Evolutionary conservation across 2,797 vertebrate genomes (phyloP).

Genomic region (Silurus aristotelis): DNA sequence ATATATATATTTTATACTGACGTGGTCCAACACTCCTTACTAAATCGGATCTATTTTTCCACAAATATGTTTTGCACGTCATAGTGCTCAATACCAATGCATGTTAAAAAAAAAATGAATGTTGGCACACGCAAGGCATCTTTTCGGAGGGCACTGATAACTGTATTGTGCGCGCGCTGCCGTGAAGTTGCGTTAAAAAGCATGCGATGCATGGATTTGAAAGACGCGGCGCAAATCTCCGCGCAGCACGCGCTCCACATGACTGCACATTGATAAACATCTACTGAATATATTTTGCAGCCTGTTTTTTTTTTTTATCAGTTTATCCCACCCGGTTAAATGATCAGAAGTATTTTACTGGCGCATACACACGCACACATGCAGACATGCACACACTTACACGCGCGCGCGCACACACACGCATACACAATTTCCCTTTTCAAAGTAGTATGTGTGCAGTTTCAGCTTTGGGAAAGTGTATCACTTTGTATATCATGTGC

Average conservation of each 20-base stretch:
- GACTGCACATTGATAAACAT: background rate
- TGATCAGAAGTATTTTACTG: background rate
- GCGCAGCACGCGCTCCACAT: background rate
- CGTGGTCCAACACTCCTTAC: background rate
- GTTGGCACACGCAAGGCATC: too few relatives aligned
- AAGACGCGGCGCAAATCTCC: background rate
- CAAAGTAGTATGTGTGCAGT: background rate
- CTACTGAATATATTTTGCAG: background rate
- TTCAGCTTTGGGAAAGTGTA: background rate
- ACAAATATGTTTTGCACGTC: background rate
- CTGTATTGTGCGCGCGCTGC: background rate
- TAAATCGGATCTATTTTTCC: background rate
- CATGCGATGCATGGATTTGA: background rate
- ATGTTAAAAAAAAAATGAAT: too few relatives aligned
- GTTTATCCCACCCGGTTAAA: background rate
- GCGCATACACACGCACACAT: too few relatives aligned
- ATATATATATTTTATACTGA: too few relatives aligned
- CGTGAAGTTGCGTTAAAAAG: background rate
- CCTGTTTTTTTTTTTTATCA: background rate
- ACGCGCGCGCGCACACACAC: too few relatives aligned
- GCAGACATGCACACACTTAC: too few relatives aligned
- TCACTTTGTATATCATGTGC: background rate
- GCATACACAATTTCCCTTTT: background rate
- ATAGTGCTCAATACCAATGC: background rate
- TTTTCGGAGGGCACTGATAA: background rate